A percentile compares a stretch with the other conserved stretches of the same genome.
Conservation (phyloP, 2,797 vertebrate species). For the Monodelphis domestica region DNA sequence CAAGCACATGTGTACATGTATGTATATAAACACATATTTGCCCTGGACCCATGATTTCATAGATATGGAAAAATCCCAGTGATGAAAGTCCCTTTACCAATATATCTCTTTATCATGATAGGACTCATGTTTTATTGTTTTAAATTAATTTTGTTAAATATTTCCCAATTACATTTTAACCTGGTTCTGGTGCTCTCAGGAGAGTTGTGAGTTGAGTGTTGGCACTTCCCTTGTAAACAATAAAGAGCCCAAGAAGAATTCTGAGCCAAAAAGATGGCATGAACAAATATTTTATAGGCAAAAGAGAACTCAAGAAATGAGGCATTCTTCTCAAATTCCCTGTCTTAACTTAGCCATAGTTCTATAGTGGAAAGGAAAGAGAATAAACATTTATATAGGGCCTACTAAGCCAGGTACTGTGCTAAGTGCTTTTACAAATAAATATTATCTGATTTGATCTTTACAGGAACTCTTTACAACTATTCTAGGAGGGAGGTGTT, state of each 20-base stretch:
- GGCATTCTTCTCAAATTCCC: conserved; percentile 14
- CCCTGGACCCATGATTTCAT: background rate
- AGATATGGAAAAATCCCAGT: background rate
- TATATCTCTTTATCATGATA: background rate
- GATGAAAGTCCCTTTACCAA: background rate
- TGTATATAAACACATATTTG: background rate
- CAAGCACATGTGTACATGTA: background rate
- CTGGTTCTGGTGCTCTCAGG: background rate
- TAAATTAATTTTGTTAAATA: background rate
- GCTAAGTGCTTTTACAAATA: background rate
- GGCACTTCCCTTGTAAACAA: background rate
- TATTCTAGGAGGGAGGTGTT: background rate
- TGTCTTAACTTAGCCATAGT: background rate
- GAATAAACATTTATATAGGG: background rate
- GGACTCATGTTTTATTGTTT: background rate
- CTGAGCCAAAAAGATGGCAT: conserved; percentile 22
- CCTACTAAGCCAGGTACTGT: background rate
- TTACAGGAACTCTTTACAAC: too few species aligned
- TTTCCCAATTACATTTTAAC: background rate
- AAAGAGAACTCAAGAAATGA: background rate
- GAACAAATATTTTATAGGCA: background rate
- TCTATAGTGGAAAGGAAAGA: background rate
- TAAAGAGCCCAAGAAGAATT: background rate
- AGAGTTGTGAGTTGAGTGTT: background rate
- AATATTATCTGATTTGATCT: background rate